Base-by-base conservation (phyloP, 2,888 invertebrate genomes). In the Empis livida region DNA sequence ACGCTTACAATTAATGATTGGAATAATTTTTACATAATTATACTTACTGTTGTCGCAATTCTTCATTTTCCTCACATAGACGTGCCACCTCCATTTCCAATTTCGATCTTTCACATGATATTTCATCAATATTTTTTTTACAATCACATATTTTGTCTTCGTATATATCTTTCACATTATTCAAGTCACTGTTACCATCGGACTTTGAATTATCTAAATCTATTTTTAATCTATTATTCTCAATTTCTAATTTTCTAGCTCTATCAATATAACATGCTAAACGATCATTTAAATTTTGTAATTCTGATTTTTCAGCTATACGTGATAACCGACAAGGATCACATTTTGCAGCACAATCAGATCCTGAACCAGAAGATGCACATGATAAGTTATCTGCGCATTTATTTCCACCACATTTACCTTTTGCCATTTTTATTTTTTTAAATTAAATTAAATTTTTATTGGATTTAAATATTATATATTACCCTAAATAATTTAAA, bases 231-330 rank as follows among this genome's bases (percentile, higher is more conserved):
- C 86, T 80, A 39, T 78, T 82, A 70, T 99, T 99, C 70, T 99
- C 97, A 51, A 77, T 75, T 71, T 99, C 96, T 60, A 99, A 75
- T 61, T 84, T 82, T 49, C 97, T 81, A 48, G 95, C 93, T 62
- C 82, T 82, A 62, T 99, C 97, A 62, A 99, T 97, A 65, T 97
- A 99, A 49, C 83, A 82, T 11, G 97, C 97, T 53, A 99, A 75
- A 49, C 97, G 89, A 70, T 97, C 95, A 69, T 99, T 99, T 47
- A 99, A 77, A 67, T 90, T 86, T 65, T 89, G 90, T 55, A 99
- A 72, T 59, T 93, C 90, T 61, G 85, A 85, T 71, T 97, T 97
- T 69, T 99, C 99, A 67, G 95, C 90, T 15, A 91, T 72, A 42
- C 97, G 86, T 46, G 84, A 84, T 56, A 89, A 81, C 57, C 92